Evolutionary conservation across 2,888 invertebrate genomes (phyloP), one percentile per base, ranked within the genome.

Genomic region (Onchidella celtica): DNA sequence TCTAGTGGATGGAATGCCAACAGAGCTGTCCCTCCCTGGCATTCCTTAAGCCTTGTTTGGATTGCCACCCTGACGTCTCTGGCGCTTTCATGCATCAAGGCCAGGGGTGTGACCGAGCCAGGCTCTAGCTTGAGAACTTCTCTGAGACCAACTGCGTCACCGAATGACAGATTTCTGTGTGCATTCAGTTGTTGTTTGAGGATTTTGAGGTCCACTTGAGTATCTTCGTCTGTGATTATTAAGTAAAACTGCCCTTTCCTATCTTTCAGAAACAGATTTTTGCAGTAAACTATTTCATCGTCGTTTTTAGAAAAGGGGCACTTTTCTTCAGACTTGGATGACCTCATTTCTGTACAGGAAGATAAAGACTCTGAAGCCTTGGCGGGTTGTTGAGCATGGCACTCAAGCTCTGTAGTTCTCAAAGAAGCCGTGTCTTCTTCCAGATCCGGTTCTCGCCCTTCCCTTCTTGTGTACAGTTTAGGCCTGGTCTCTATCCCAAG

Each of bases 261-360:
- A 79, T 90, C 90, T 81, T 89, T 90, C 14, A 90, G 83, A 72
- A 90, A 88, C 9, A 90, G 77, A 70, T 89, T 89, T 78, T 90
- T 90, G 77, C 90, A 89, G 72, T 88, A 89, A 24, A 85, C 84
- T 27, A 86, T 83, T 21, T 85, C 82, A 36, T 69, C 40, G 32
- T 69, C 36, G 2, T 21, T 29, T 11, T 47, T 47, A 47, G 9
- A 47, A 6, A 6, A 6, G 47, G 47, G 47, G n/a, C n/a, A n/a
- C n/a, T n/a, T n/a, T n/a, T n/a, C n/a, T n/a, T n/a, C n/a, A n/a
- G n/a, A n/a, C n/a, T n/a, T n/a, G n/a, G n/a, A n/a, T n/a, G n/a
- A n/a, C n/a, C n/a, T n/a, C n/a, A n/a, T n/a, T n/a, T n/a, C n/a
- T n/a, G n/a, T n/a, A n/a, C n/a, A n/a, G n/a, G n/a, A n/a, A n/a